These are phyloP conservation scores for Prunella strophiata DNA, from an alignment of 2,797 vertebrate species.

Conservation along the genomic window DNA sequence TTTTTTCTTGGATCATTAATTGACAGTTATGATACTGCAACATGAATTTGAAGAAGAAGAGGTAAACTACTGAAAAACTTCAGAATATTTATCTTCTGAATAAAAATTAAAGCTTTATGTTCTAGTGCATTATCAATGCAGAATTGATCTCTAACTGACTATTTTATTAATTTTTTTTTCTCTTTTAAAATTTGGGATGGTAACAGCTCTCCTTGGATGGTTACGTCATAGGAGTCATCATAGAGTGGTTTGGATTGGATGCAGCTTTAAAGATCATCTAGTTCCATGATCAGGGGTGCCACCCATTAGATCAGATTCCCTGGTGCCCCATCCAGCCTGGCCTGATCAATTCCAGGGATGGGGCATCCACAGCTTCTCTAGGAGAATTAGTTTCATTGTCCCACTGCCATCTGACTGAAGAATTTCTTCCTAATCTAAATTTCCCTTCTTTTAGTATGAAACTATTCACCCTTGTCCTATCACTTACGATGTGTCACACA, in stretches of 20 bases:
- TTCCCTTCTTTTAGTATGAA: neutral
- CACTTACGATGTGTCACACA: neutral
- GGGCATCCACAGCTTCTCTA: neutral
- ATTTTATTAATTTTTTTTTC: neutral
- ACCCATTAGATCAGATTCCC: neutral
- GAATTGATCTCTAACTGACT: neutral
- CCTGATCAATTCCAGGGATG: neutral
- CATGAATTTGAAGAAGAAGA: neutral
- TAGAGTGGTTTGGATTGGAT: neutral
- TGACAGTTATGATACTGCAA: neutral
- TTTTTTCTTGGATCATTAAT: neutral
- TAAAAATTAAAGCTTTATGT: neutral
- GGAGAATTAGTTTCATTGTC: neutral
- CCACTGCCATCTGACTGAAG: fast-evolving
- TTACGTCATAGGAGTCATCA: neutral
- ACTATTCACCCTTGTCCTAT: neutral
- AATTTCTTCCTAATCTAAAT: neutral
- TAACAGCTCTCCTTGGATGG: neutral
- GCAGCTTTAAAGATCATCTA: neutral
- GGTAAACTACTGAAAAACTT: neutral
- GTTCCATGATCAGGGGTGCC: neutral
- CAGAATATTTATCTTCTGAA: neutral
- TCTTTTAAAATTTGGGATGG: neutral
- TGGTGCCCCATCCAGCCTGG: neutral
- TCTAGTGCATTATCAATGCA: neutral